Evolutionary conservation across 1,140 invertebrate genomes (phyloP).

Genomic region (Bombyx mori): DNA sequence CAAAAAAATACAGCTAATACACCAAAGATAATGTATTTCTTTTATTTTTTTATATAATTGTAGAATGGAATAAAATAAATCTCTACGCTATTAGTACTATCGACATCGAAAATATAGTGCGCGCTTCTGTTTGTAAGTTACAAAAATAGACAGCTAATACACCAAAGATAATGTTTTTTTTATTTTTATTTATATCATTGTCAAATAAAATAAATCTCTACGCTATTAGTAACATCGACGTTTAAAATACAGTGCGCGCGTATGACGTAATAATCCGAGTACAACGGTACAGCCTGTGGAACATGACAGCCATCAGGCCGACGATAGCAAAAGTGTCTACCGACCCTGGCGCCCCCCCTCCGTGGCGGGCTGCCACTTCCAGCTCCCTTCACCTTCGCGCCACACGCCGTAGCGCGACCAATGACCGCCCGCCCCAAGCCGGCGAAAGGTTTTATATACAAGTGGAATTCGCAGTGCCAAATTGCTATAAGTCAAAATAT

Average conservation of each 20-base stretch:
- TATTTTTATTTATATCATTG: no score
- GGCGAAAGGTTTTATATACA: slow-evolving; percentile 73
- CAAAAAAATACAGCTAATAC: no score
- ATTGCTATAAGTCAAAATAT: slow-evolving; percentile 72
- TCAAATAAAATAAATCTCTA: no score
- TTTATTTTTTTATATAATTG: no score
- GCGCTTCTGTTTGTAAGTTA: no score
- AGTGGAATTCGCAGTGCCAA: slow-evolving; percentile 64
- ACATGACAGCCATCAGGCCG: slow-evolving; percentile 43
- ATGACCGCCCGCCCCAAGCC: slow-evolving; percentile 55
- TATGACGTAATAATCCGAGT: slow-evolving; percentile 29
- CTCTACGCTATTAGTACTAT: no score
- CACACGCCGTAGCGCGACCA: slow-evolving; percentile 42
- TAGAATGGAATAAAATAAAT: no score
- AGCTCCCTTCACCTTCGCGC: slow-evolving; percentile 65
- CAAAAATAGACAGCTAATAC: no score
- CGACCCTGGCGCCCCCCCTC: slow-evolving; percentile 52
- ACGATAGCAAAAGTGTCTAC: slow-evolving; percentile 65
- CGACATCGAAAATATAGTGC: background rate
- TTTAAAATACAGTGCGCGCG: background rate
- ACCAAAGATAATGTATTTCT: no score
- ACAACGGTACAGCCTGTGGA: slow-evolving; percentile 32
- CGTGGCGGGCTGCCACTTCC: slow-evolving; percentile 40
- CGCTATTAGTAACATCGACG: no score
- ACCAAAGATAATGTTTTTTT: no score